Evolutionary conservation across 1,140 invertebrate genomes (phyloP).

Genomic region (Onthophagus taurus): DNA sequence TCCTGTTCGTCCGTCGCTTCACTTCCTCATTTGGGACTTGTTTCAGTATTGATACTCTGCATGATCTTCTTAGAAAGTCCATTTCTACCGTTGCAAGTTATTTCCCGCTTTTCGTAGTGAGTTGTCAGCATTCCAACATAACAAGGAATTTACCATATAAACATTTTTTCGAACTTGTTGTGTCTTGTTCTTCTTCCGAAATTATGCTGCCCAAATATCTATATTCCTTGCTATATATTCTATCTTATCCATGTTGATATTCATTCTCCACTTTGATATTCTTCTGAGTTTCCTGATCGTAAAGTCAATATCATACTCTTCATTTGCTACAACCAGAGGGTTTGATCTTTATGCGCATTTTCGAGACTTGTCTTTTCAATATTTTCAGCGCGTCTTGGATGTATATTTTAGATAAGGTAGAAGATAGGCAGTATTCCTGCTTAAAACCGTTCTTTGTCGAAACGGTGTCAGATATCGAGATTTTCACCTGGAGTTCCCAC

Average conservation of each 20-base stretch:
- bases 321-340: not conserved
- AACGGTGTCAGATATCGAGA: too few relatives aligned
- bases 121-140: not conserved
- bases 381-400: not conserved
- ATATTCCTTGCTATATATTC: too few relatives aligned
- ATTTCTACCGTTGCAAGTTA: not conserved
- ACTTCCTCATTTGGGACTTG: not conserved
- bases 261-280: not conserved
- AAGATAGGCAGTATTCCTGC: not conserved
- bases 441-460: too few relatives aligned
- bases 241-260: too few relatives aligned
- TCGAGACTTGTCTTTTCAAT: not conserved
- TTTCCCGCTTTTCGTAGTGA: not conserved
- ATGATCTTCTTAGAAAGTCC: not conserved
- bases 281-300: not conserved
- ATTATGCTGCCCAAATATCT: too few relatives aligned
- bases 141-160: not conserved
- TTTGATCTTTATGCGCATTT: not conserved
- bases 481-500: too few relatives aligned
- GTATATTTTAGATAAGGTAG: constrained; percentile 1
- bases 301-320: too few relatives aligned
- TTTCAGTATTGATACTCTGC: not conserved
- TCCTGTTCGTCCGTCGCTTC: too few relatives aligned
- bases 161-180: not conserved
- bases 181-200: not conserved